Percentiles rank a stretch among this genome's conserved stretches.
These are phyloP conservation scores for Pollachius pollachius DNA, from an alignment of 2,113 vertebrate species.

Conservation along the genomic window DNA sequence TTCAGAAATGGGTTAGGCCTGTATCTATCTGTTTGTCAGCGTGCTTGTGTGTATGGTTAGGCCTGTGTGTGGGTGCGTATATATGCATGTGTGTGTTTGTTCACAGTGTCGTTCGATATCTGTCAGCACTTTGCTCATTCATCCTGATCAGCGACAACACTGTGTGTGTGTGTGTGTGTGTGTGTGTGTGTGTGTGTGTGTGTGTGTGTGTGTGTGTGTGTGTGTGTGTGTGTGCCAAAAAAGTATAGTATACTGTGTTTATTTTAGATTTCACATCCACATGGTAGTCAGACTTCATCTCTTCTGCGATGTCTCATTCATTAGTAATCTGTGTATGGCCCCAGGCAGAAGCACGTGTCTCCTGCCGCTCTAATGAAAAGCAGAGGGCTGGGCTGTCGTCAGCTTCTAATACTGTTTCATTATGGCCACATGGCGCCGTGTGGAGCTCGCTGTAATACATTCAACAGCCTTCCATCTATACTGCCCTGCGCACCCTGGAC, in stretches of 20 bases:
- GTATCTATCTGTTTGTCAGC: not conserved
- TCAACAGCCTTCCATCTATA: conserved; percentile 48
- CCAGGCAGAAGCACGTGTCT: conserved; percentile 24
- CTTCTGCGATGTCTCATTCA: conserved; percentile 24
- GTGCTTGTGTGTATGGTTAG: conserved; percentile 7
- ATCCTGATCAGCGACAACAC: conserved; percentile 17
- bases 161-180: not conserved
- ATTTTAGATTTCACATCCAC: too few species aligned
- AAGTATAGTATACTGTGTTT: too few species aligned
- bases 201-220: too few species aligned
- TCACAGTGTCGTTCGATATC: conserved; percentile 14
- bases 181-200: too few species aligned
- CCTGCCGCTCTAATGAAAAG: conserved; percentile 55
- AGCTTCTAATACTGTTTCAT: conserved; percentile 61
- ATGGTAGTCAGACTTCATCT: too few species aligned
- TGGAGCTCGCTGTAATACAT: conserved; percentile 46
- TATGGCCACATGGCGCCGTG: conserved; percentile 40
- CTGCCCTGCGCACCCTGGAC: not conserved
- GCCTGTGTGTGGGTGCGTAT: conserved; percentile 4
- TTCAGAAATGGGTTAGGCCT: not conserved
- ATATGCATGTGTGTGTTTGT: not conserved
- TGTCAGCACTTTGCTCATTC: conserved; percentile 35
- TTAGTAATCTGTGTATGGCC: conserved; percentile 46
- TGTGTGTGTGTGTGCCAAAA: too few species aligned
- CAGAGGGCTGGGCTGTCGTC: conserved; percentile 59